phyloP scores from a whole-genome alignment of 2,113 vertebrate species.

The Petrocephalus microphthalmus region DNA sequence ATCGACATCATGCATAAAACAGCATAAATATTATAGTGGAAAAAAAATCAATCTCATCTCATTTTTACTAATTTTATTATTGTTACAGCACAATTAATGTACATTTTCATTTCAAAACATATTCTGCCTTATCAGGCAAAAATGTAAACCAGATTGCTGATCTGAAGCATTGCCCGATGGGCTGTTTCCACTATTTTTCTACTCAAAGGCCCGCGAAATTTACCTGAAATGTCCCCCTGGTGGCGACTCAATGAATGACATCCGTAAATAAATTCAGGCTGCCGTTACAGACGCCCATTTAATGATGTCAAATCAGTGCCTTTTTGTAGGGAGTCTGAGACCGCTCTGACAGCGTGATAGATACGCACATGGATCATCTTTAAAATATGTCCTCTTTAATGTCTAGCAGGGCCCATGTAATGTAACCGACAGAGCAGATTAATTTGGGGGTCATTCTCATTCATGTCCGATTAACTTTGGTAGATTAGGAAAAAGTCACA shows the following conservation, averaged over 20 bases:
- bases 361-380: background rate
- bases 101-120: background rate
- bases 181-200: background rate
- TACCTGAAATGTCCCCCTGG: constrained; percentile 56
- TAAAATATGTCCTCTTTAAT: background rate
- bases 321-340: background rate
- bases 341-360: background rate
- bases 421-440: background rate
- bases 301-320: background rate
- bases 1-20: background rate
- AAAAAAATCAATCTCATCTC: background rate
- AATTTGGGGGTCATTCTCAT: constrained; percentile 14
- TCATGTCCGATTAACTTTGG: constrained; percentile 10
- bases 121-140: background rate
- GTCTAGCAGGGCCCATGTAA: background rate
- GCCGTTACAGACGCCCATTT: background rate
- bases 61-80: background rate
- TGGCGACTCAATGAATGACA: constrained; percentile 44
- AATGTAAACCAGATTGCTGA: background rate
- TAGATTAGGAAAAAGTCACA: constrained; percentile 1
- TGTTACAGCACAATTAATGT: background rate
- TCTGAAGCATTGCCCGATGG: background rate
- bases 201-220: background rate
- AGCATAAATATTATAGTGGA: background rate
- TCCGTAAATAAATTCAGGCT: background rate